phyloP scores from a whole-genome alignment of 2,888 invertebrate genomes.

The Coelogynopora nodosa region DNA sequence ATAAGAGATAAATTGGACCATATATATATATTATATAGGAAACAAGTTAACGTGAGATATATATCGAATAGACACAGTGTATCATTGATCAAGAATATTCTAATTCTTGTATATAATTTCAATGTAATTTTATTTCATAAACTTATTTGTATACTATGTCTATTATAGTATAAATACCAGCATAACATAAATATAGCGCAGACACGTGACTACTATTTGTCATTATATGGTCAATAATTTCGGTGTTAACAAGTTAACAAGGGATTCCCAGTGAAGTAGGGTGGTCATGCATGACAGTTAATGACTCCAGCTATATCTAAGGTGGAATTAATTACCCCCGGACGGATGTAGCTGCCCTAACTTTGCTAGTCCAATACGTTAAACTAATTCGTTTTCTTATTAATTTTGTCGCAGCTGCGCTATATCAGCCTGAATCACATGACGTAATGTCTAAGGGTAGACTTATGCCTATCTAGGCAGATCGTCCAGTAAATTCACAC shows the following conservation, averaged over 20 bases:
- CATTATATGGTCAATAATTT: not conserved
- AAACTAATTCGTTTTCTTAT: not conserved
- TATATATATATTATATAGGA: no score
- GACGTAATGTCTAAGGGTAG: not conserved
- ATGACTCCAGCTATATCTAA: not conserved
- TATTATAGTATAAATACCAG: no score
- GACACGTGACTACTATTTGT: not conserved
- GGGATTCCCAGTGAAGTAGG: not conserved
- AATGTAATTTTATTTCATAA: no score
- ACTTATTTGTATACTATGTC: no score
- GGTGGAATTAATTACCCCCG: not conserved
- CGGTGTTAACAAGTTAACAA: not conserved
- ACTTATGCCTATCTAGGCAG: not conserved
- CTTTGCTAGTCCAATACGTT: not conserved
- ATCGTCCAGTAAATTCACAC: not conserved
- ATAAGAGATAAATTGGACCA: no score
- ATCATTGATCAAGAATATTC: no score
- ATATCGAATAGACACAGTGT: no score
- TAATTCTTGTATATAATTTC: no score
- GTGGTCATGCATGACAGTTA: not conserved
- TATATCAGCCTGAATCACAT: not conserved
- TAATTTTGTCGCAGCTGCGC: not conserved
- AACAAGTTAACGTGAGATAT: no score
- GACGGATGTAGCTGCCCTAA: not conserved
- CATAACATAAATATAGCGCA: no score